A percentile compares a stretch with the other conserved stretches of the same genome.
phyloP scores from a whole-genome alignment of 2,113 vertebrate genomes.

The Lophura nycthemera region DNA sequence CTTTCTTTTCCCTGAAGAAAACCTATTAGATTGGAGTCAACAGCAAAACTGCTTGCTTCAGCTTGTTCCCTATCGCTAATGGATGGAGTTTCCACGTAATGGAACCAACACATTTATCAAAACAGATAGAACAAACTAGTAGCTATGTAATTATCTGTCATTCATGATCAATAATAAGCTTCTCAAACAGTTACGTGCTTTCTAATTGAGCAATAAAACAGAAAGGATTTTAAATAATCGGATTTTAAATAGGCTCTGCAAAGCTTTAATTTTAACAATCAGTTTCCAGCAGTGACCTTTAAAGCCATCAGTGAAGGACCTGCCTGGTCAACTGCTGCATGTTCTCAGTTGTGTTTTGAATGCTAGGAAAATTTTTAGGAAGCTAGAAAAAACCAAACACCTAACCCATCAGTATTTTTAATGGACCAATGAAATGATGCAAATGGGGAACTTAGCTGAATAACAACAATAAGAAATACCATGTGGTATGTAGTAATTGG shows the following conservation, averaged over 20 bases:
- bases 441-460: neutral
- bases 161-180: neutral
- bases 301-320: neutral
- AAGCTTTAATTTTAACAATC: neutral
- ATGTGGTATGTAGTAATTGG: neutral
- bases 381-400: neutral
- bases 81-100: neutral
- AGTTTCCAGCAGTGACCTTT: neutral
- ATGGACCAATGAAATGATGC: neutral
- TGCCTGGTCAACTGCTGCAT: neutral
- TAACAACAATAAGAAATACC: neutral
- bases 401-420: neutral
- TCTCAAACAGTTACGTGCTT: neutral
- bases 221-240: neutral
- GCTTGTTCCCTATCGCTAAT: neutral
- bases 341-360: neutral
- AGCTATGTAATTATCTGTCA: neutral
- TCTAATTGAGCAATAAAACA: neutral
- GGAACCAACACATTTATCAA: neutral
- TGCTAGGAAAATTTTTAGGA: neutral
- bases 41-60: neutral
- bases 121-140: neutral
- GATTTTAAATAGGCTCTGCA: neutral
- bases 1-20: neutral
- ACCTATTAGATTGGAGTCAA: neutral